Evolutionary conservation across 2,113 vertebrate genomes (phyloP).

Genomic region (Chionodraco myersi): DNA sequence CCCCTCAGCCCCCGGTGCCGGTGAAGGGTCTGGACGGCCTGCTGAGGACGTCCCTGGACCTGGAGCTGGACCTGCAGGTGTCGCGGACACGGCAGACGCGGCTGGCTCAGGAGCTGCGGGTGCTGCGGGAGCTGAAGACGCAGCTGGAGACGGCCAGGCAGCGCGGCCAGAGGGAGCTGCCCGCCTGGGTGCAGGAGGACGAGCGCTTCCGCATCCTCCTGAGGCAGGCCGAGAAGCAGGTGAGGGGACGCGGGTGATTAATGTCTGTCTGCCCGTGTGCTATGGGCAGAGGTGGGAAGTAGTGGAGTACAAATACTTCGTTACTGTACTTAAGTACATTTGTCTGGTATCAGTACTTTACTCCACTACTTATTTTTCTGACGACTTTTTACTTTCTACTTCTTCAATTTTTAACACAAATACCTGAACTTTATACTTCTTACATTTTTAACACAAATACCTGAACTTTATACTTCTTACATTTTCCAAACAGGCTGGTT

Average conservation of each 20-base stretch:
- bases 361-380: too few species aligned
- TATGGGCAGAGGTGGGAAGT: too few species aligned
- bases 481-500: too few species aligned
- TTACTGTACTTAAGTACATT: too few species aligned
- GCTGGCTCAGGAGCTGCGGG: slow-evolving; percentile 90
- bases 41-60: slow-evolving; percentile 92
- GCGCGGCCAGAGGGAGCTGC: slow-evolving; percentile 90
- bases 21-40: slow-evolving; percentile 87
- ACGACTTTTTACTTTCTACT: too few species aligned
- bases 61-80: slow-evolving; percentile 96
- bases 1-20: slow-evolving; percentile 79
- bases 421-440: too few species aligned
- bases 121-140: slow-evolving; percentile 91
- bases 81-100: slow-evolving; percentile 91
- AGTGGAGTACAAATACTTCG: too few species aligned
- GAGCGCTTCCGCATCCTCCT: slow-evolving; percentile 92
- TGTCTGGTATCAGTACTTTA: too few species aligned
- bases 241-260: slow-evolving; percentile 36
- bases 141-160: slow-evolving; percentile 91
- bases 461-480: too few species aligned
- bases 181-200: slow-evolving; percentile 89
- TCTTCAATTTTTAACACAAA: too few species aligned
- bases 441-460: too few species aligned
- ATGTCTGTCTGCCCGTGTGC: too few species aligned
- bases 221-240: slow-evolving; percentile 91